Evolutionary conservation across 2,113 vertebrate genomes (phyloP), one percentile per base, ranked within the genome.

Genomic region (Blennius ocellaris): DNA sequence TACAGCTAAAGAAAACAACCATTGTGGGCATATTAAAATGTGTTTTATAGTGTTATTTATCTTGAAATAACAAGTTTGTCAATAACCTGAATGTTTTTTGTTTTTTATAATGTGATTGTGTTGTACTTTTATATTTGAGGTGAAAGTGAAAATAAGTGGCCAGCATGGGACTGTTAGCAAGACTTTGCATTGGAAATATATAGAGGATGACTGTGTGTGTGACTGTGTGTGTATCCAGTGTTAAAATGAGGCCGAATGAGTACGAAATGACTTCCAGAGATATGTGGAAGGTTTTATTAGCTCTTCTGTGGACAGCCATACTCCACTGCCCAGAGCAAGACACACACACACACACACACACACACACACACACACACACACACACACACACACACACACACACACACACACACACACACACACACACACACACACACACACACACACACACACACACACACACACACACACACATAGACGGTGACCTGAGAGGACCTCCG

Each of bases 401-500:
- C 14, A 30, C 21, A 30, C 21, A 30, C 21, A 30, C 21, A 30
- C 21, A 30, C 21, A 30, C 21, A 30, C 21, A 30, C 21, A 30
- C 21, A 30, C 21, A 30, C 21, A 30, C 21, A 30, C 21, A 30
- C 21, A 30, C 21, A 30, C 21, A 30, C 21, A 30, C 21, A 30
- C 21, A 30, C 21, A 30, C 21, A 84, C 57, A 82, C 69, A 49
- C 30, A 58, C 64, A 58, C 37, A 69, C 41, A 71, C 54, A 63
- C 59, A 74, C 41, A 61, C 17, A 12, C 41, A 41, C 36, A 12
- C 49, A 38, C 14, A 30, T 4, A 30, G 21, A 4, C 21, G 61
- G 69, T 73, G 81, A 80, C 76, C 76, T 60, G 11, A 7, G 54
- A 63, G 21, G 66, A 82, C 76, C 67, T 64, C 40, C 71, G 64